Evolutionary conservation across 2,797 vertebrate genomes (phyloP).

Genomic region (Ctenopoma kingsleyae): DNA sequence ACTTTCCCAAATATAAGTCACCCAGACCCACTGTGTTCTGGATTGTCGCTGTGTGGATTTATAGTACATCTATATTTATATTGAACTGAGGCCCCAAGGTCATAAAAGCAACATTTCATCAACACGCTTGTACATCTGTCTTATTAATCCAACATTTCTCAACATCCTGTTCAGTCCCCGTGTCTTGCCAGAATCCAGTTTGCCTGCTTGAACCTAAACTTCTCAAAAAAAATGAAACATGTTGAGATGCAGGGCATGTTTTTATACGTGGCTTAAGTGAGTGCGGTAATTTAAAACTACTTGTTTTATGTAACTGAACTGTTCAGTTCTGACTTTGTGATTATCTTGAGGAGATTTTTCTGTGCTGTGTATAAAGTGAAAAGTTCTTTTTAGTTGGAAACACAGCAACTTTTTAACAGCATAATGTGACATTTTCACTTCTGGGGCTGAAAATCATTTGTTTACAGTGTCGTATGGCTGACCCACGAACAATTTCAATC

Average conservation of each 20-base stretch:
- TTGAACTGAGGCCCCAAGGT: conserved; percentile 68
- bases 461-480: conserved; percentile 15
- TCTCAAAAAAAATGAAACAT: conserved; percentile 41
- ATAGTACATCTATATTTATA: conserved; percentile 75
- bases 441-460: conserved; percentile 16
- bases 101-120: conserved; percentile 80
- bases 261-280: conserved; percentile 20
- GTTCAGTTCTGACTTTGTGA: conserved; percentile 24
- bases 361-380: conserved; percentile 24
- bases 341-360: conserved; percentile 39
- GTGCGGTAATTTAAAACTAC: conserved; percentile 15
- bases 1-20: conserved; percentile 30
- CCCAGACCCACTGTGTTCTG: conserved; percentile 45
- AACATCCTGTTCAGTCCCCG: conserved; percentile 16
- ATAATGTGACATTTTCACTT: conserved; percentile 33
- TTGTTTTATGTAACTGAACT: conserved; percentile 25
- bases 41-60: conserved; percentile 66
- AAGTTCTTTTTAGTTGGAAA: conserved; percentile 18
- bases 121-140: conserved; percentile 72
- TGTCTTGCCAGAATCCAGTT: conserved; percentile 19
- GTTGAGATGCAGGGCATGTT: conserved; percentile 43
- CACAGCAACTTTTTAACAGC: conserved; percentile 12
- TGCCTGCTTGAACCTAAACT: conserved; percentile 39
- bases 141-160: conserved; percentile 70
- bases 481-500: conserved; percentile 31